phyloP scores from a whole-genome alignment of 2,888 invertebrate genomes.

The Alentia gelatinosa region DNA sequence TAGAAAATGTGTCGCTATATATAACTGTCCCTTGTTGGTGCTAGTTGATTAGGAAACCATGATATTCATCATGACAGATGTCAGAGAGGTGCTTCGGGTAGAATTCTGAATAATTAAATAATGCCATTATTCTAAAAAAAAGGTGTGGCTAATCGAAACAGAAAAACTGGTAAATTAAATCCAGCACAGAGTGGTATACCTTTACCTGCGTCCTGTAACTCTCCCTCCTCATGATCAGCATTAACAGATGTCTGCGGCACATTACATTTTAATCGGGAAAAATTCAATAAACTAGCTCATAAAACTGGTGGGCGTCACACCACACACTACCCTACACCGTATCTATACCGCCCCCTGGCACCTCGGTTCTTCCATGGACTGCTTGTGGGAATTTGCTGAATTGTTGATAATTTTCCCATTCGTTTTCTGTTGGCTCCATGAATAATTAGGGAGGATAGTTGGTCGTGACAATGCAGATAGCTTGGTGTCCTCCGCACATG shows the following conservation, averaged over 20 bases:
- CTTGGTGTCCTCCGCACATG: neutral
- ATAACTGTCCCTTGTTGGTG: no score
- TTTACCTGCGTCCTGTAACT: no score
- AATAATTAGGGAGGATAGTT: neutral
- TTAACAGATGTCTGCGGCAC: neutral
- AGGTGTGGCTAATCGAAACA: no score
- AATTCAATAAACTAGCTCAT: neutral
- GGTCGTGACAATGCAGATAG: neutral
- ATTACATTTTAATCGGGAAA: neutral
- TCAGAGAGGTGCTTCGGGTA: no score
- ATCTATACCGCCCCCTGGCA: neutral
- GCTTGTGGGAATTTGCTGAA: neutral
- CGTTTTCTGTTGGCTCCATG: neutral
- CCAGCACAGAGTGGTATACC: no score
- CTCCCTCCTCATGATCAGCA: no score
- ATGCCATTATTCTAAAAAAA: no score
- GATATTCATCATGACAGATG: no score
- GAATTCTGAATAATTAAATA: no score
- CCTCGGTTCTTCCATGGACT: neutral
- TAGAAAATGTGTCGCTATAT: no score
- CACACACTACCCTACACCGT: neutral
- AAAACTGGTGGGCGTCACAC: neutral
- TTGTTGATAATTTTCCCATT: conserved; percentile 11
- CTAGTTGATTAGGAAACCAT: no score
- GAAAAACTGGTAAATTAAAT: no score